Conservation (phyloP, 2,113 vertebrate genomes). For the Vicugna pacos region DNA sequence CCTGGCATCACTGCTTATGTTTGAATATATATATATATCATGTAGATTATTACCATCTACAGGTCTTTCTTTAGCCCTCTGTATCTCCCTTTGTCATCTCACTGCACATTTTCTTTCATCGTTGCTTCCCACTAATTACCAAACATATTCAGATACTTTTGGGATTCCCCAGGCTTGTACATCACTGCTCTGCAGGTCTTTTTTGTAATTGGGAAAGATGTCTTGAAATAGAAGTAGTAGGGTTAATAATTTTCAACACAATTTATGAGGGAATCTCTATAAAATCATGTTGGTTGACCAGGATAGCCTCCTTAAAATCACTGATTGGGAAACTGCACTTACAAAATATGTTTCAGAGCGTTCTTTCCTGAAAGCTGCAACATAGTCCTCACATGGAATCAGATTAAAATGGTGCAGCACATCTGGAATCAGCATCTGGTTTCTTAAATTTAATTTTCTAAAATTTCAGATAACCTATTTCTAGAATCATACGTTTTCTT, state of each 20-base stretch:
- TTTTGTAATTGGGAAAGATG: not conserved
- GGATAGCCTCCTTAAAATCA: not conserved
- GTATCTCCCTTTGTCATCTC: not conserved
- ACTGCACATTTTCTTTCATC: not conserved
- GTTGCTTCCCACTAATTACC: not conserved
- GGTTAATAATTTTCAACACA: not conserved
- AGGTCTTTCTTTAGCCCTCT: not conserved
- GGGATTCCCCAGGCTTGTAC: not conserved
- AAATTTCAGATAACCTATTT: not conserved
- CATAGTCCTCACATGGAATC: not conserved
- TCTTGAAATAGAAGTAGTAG: not conserved
- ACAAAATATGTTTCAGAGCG: not conserved
- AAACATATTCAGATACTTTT: not conserved
- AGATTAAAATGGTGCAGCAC: not conserved
- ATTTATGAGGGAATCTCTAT: not conserved
- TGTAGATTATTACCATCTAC: not conserved
- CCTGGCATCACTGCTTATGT: not conserved
- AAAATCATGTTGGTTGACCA: not conserved
- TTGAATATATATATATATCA: not conserved
- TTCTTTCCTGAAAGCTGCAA: not conserved
- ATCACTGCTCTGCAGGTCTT: not conserved
- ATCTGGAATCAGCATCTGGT: not conserved
- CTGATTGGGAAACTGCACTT: not conserved
- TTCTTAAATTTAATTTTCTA: not conserved
- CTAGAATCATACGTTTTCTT: not conserved